A percentile compares a stretch with the other conserved stretches of the same genome.
Conservation (phyloP, 2,888 invertebrate species). For the Perizoma affinitatum region DNA sequence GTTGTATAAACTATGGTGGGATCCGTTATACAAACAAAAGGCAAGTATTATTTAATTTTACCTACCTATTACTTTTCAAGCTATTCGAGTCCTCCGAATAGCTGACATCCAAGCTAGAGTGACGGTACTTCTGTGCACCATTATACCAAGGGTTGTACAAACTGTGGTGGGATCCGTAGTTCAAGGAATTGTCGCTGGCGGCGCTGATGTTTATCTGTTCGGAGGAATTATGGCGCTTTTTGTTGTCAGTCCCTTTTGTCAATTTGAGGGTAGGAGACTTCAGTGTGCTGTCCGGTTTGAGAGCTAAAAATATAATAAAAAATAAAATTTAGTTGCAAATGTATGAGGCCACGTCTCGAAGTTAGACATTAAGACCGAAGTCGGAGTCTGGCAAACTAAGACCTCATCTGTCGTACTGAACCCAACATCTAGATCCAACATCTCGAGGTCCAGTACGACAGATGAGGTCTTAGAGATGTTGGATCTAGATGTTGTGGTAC, state of each 20-base stretch:
- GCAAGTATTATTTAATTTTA: not conserved
- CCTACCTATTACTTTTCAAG: slow-evolving; percentile 85
- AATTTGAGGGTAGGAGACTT: slow-evolving; percentile 68
- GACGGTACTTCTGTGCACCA: slow-evolving; percentile 61
- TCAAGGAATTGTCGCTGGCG: slow-evolving; percentile 63
- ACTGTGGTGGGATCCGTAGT: slow-evolving; percentile 74
- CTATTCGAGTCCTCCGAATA: slow-evolving; percentile 89
- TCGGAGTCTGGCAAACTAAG: too few relatives aligned
- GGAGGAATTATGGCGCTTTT: slow-evolving; percentile 79
- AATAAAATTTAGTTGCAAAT: too few relatives aligned
- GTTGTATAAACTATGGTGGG: too few relatives aligned
- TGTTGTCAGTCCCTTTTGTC: slow-evolving; percentile 83
- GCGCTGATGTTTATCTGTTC: slow-evolving; percentile 68
- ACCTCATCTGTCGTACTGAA: too few relatives aligned
- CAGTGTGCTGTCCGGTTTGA: slow-evolving; percentile 63
- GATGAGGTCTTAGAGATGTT: too few relatives aligned
- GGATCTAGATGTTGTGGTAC: too few relatives aligned
- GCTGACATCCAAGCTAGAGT: slow-evolving; percentile 79
- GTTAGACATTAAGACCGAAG: too few relatives aligned
- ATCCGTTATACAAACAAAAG: too few relatives aligned
- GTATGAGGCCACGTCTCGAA: too few relatives aligned
- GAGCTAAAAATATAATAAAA: slow-evolving; percentile 52
- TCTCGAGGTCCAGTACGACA: too few relatives aligned
- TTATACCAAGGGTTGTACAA: slow-evolving; percentile 71
- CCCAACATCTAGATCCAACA: too few relatives aligned